A percentile compares a stretch with the other conserved stretches of the same genome.
Conservation (phyloP, 1,140 invertebrate species). For the Acyrthosiphon pisum region DNA sequence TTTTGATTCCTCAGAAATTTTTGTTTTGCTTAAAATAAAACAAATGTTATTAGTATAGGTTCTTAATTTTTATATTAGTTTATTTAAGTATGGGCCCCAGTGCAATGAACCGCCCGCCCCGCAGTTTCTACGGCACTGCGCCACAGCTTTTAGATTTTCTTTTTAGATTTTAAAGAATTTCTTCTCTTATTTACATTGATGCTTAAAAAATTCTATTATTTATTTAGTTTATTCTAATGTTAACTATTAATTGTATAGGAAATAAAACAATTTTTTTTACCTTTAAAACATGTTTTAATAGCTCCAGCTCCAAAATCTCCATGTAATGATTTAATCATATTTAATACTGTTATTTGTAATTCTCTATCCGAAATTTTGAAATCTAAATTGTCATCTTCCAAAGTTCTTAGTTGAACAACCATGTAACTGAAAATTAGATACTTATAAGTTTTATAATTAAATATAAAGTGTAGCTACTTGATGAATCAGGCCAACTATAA, state of each 20-base stretch:
- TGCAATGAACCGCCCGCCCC: too few relatives aligned
- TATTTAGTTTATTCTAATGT: background rate
- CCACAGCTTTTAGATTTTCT: background rate
- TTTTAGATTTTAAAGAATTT: too few relatives aligned
- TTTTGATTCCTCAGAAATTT: too few relatives aligned
- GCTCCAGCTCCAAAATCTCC: conserved; percentile 76
- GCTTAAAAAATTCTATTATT: background rate
- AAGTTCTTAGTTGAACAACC: conserved; percentile 26
- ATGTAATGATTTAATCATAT: conserved; percentile 73
- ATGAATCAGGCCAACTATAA: background rate
- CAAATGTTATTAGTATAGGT: too few relatives aligned
- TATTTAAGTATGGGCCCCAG: too few relatives aligned
- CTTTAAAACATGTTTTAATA: conserved; percentile 71
- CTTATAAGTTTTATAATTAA: background rate
- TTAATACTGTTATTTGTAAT: conserved; percentile 69
- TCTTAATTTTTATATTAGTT: too few relatives aligned
- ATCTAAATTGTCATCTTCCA: background rate
- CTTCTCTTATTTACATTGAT: background rate
- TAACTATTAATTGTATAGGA: background rate
- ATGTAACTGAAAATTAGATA: conserved; percentile 22
- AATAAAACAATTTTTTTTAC: conserved; percentile 60
- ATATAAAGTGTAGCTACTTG: background rate
- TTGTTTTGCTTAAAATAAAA: too few relatives aligned
- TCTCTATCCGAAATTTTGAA: conserved; percentile 59
- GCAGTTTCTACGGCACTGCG: too few relatives aligned